phyloP scores from a whole-genome alignment of 2,888 invertebrate genomes.

The Metellina segmentata region DNA sequence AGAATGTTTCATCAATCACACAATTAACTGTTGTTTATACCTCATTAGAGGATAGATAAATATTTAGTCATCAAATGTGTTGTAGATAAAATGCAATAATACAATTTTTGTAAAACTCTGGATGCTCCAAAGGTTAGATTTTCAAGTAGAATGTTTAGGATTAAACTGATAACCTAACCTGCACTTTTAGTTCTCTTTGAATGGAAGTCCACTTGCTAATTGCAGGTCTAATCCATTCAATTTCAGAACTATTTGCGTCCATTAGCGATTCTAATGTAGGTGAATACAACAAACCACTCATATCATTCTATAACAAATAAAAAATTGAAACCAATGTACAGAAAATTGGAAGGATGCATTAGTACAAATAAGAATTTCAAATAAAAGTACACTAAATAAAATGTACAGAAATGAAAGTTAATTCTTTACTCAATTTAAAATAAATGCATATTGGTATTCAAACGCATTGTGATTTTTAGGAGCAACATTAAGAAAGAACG shows the following conservation, averaged over 20 bases:
- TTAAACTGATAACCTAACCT: slow-evolving; percentile 25
- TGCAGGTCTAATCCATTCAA: neutral
- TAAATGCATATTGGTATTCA: too few relatives aligned
- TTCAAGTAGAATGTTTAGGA: neutral
- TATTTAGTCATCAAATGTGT: too few relatives aligned
- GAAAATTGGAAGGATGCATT: neutral
- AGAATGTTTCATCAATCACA: neutral
- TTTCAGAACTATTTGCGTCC: slow-evolving; percentile 4
- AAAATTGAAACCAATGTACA: neutral
- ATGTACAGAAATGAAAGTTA: neutral
- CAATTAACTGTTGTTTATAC: neutral
- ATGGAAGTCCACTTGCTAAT: slow-evolving; percentile 5
- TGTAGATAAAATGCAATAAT: neutral
- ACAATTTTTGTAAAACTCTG: neutral
- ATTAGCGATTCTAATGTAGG: slow-evolving; percentile 34
- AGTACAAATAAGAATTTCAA: too few relatives aligned
- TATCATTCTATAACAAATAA: slow-evolving; percentile 19
- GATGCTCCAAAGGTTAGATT: neutral
- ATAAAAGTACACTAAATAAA: too few relatives aligned
- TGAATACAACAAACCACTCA: slow-evolving; percentile 24
- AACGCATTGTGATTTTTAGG: neutral
- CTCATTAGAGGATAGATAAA: neutral
- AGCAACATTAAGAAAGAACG: too few relatives aligned
- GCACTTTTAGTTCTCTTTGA: slow-evolving; percentile 5
- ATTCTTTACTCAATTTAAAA: neutral